These are phyloP conservation scores for Myathropa florea DNA, from an alignment of 2,888 invertebrate genomes.

Conservation along the genomic window DNA sequence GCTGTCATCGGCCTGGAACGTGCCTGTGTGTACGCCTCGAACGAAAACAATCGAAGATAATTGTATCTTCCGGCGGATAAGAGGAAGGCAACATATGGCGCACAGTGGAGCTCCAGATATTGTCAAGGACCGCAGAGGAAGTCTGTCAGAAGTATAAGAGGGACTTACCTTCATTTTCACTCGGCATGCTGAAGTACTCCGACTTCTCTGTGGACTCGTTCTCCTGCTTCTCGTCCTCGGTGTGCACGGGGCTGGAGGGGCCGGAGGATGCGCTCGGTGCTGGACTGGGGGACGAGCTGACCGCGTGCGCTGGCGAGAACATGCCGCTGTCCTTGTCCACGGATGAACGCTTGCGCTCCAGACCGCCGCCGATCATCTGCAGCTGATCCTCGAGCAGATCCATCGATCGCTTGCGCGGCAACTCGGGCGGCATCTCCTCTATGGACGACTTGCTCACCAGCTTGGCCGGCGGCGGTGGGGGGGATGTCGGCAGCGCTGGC, in stretches of 20 bases:
- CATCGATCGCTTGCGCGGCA: conserved; percentile 79
- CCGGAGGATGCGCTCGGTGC: conserved; percentile 80
- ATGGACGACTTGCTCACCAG: conserved; percentile 75
- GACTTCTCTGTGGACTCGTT: conserved; percentile 83
- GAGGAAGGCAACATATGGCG: conserved; percentile 28
- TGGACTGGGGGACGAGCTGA: conserved; percentile 77
- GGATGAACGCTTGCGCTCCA: conserved; percentile 76
- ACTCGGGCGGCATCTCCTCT: conserved; percentile 78
- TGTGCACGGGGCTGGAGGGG: conserved; percentile 80
- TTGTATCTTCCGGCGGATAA: conserved; percentile 56
- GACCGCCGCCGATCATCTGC: conserved; percentile 49
- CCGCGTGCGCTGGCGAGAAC: conserved; percentile 73
- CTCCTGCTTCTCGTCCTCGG: conserved; percentile 82
- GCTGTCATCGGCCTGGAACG: conserved; percentile 12
- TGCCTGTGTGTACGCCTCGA: background rate
- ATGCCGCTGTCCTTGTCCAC: conserved; percentile 73
- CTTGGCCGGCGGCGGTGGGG: conserved; percentile 75
- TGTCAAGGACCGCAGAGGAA: background rate
- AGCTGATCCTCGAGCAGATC: conserved; percentile 77
- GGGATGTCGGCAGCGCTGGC: conserved; percentile 65
- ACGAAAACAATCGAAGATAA: conserved; percentile 45
- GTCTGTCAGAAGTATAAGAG: background rate
- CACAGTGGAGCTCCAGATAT: conserved; percentile 5
- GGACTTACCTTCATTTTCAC: conserved; percentile 79
- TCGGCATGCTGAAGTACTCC: conserved; percentile 77